phyloP scores from a whole-genome alignment of 2,113 vertebrate species.

The Ariopsis seemanni region DNA sequence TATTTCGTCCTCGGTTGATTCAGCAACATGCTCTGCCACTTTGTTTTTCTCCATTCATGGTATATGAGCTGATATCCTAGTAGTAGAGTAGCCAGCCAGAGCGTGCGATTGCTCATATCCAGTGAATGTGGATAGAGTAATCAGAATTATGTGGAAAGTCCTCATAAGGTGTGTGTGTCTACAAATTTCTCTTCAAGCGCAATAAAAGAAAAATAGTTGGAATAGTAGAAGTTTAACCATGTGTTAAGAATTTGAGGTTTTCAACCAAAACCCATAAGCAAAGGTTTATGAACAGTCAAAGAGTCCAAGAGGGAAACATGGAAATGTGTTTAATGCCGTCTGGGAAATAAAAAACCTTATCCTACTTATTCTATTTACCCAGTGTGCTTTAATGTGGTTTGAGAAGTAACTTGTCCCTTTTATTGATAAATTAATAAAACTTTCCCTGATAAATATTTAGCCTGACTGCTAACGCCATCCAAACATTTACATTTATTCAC shows the following conservation, averaged over 20 bases:
- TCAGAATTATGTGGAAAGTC: no score
- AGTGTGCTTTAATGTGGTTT: not conserved
- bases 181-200: constrained; percentile 15
- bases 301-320: not conserved
- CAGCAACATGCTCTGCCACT: no score
- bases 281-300: constrained; percentile 5
- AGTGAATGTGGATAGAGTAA: no score
- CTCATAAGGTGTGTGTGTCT: not conserved
- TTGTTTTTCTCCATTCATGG: no score
- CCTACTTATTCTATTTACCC: not conserved
- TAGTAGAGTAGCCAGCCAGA: no score
- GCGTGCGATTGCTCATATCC: no score
- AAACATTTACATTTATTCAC: not conserved
- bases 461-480: not conserved
- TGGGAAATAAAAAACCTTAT: not conserved
- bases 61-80: no score
- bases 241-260: constrained; percentile 25
- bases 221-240: not conserved
- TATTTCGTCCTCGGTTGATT: no score
- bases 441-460: not conserved
- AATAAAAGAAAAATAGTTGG: constrained; percentile 8
- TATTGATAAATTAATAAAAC: not conserved
- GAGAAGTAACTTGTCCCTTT: not conserved
- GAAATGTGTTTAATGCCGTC: not conserved
- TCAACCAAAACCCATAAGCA: not conserved